Evolutionary conservation across 2,888 invertebrate genomes (phyloP).

Genomic region (Trissonchulus latispiculum): DNA sequence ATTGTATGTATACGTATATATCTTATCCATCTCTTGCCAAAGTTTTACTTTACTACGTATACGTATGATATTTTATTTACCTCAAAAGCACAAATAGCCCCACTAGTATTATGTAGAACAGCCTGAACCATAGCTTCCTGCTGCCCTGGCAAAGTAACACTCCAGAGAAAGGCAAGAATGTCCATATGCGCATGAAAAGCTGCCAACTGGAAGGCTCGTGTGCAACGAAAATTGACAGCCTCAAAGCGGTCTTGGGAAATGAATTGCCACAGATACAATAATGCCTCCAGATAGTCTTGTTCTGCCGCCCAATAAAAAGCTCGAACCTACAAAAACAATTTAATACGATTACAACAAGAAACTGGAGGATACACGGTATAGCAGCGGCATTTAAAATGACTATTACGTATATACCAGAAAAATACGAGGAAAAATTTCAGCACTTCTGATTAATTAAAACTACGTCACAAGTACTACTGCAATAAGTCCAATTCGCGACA

Average conservation of each 20-base stretch:
- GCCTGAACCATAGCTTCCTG: neutral
- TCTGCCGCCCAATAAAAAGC: constrained; percentile 5
- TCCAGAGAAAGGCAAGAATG: neutral
- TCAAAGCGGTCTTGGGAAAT: neutral
- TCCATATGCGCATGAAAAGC: neutral
- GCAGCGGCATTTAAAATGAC: too few species aligned
- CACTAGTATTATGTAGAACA: neutral
- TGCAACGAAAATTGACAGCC: neutral
- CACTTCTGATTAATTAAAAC: too few species aligned
- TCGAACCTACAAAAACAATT: neutral
- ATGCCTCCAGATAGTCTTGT: neutral
- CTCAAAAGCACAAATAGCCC: neutral
- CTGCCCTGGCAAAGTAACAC: neutral
- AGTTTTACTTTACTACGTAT: too few species aligned
- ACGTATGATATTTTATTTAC: too few species aligned
- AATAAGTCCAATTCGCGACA: too few species aligned
- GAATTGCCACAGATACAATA: neutral
- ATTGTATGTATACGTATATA: too few species aligned
- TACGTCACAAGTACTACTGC: too few species aligned
- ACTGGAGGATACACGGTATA: too few species aligned
- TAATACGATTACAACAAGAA: too few species aligned
- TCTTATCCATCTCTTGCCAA: too few species aligned
- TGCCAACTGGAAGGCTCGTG: neutral
- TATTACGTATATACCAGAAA: too few species aligned
- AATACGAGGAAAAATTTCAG: too few species aligned